Evolutionary conservation across 2,888 invertebrate genomes (phyloP).

Genomic region (Tenthredo mesomela): DNA sequence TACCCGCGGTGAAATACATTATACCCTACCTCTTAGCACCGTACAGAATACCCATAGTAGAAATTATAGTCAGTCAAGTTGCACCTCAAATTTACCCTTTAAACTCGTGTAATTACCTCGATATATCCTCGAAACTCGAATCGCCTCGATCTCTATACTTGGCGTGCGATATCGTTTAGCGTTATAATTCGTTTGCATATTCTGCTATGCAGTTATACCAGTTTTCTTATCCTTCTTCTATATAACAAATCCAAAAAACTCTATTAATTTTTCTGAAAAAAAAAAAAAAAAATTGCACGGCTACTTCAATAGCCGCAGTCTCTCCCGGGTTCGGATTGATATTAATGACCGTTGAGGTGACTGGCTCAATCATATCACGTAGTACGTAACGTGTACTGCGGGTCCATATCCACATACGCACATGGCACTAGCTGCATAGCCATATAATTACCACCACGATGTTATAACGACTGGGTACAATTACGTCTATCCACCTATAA

Average conservation of each 20-base stretch:
- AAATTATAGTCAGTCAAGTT: neutral
- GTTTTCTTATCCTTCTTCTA: neutral
- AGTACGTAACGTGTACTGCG: neutral
- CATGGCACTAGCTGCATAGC: neutral
- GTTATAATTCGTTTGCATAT: neutral
- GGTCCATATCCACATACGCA: neutral
- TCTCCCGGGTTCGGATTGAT: neutral
- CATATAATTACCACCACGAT: neutral
- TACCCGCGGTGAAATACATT: conserved; percentile 64
- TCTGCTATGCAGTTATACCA: neutral
- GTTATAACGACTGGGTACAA: conserved; percentile 13
- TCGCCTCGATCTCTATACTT: neutral
- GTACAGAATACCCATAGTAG: neutral
- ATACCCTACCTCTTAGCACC: neutral
- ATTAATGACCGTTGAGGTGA: neutral
- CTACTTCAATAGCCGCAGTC: neutral
- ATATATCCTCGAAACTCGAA: neutral
- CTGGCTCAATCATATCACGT: neutral
- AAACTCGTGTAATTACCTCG: conserved; percentile 67
- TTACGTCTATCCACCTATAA: neutral
- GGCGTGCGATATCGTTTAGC: conserved; percentile 11
- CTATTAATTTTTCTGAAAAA: neutral
- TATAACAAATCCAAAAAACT: neutral
- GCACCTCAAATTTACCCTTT: conserved; percentile 68
- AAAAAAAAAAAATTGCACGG: neutral